Evolutionary conservation across 2,113 vertebrate species (phyloP).

Genomic region (Phrynosoma platyrhinos): DNA sequence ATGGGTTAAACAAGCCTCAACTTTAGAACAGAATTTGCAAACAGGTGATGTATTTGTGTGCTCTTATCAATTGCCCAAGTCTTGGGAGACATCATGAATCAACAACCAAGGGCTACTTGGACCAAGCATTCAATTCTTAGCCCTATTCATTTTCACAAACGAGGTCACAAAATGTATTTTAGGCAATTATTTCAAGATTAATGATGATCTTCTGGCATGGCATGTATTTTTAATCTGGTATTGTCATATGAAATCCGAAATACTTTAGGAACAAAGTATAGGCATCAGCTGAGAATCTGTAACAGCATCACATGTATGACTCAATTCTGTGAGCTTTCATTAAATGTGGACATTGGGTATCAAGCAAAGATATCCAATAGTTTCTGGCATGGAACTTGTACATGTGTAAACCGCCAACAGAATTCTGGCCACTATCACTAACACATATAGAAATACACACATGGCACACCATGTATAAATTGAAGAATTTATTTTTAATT

Average conservation of each 20-base stretch:
- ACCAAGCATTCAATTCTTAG: background rate
- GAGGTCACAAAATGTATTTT: background rate
- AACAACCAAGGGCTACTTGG: background rate
- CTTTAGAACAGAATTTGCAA: slow-evolving; percentile 28
- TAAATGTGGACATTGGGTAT: too few relatives aligned
- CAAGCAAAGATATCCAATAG: too few relatives aligned
- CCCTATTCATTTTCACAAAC: background rate
- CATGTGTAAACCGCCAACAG: too few relatives aligned
- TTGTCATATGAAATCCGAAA: background rate
- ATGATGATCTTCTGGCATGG: slow-evolving; percentile 1
- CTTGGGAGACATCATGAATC: slow-evolving; percentile 10
- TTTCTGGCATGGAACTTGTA: too few relatives aligned
- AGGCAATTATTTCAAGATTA: slow-evolving; percentile 4
- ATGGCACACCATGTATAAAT: too few relatives aligned
- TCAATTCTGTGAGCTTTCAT: too few relatives aligned
- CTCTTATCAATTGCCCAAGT: slow-evolving; percentile 23
- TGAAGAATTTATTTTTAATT: too few relatives aligned
- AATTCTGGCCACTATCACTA: too few relatives aligned
- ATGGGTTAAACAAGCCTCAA: slow-evolving; percentile 36
- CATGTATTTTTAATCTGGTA: background rate
- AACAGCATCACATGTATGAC: too few relatives aligned
- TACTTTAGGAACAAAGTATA: background rate
- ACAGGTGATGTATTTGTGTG: slow-evolving; percentile 11
- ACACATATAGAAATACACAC: too few relatives aligned
- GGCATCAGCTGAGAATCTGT: too few relatives aligned